Evolutionary conservation across 2,113 vertebrate genomes (phyloP).

Genomic region (Oenanthe oenanthe): DNA sequence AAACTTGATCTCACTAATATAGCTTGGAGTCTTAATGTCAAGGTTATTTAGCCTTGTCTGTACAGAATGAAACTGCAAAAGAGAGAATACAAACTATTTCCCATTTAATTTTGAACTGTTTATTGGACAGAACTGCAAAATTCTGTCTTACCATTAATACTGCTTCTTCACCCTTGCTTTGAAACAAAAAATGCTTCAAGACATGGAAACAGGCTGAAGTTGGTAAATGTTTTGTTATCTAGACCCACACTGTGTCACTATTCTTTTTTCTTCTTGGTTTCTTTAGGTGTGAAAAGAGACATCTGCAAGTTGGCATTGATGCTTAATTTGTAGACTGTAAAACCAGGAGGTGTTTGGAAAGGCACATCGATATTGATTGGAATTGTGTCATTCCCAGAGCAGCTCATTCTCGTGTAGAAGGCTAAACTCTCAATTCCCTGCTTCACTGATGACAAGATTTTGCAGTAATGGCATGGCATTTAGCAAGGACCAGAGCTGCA

Average conservation of each 20-base stretch:
- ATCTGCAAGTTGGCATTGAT: not conserved
- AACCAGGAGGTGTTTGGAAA: not conserved
- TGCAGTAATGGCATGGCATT: not conserved
- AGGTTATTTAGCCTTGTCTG: not conserved
- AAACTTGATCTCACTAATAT: not conserved
- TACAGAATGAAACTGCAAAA: not conserved
- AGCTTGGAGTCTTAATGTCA: not conserved
- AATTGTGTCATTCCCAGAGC: not conserved
- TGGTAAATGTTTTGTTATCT: not conserved
- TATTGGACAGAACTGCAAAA: not conserved
- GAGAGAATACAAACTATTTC: not conserved
- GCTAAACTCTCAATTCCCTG: not conserved
- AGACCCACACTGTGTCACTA: not conserved
- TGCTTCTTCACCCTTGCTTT: not conserved
- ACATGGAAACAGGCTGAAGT: not conserved
- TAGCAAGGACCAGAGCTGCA: not conserved
- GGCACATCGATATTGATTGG: not conserved
- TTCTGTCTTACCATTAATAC: not conserved
- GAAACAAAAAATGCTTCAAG: not conserved
- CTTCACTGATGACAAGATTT: not conserved
- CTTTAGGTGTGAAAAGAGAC: not conserved
- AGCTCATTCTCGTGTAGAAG: not conserved
- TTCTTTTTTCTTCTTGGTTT: not conserved
- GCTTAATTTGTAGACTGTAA: not conserved
- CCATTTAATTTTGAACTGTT: not conserved